Base-by-base conservation (phyloP, 2,113 vertebrate species). In the Myxocyprinus asiaticus region DNA sequence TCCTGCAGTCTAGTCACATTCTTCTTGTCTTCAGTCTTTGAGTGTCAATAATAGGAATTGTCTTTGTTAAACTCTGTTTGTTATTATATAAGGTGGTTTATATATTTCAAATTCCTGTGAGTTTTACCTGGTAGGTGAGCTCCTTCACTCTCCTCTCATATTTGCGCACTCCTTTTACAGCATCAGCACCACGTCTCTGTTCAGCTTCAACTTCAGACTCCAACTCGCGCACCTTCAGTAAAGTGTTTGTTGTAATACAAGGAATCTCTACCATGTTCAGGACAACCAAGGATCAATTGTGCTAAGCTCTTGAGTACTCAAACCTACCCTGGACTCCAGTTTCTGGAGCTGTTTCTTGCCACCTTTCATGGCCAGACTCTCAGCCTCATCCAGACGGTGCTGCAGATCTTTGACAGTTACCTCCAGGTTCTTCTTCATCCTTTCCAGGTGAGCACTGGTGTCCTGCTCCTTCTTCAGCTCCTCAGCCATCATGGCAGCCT, bases 341-440 rank as follows among this genome's bases (percentile, higher is more conserved):
- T 48, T 48, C 47, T 48, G 47, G 47, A 48, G 47, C 3, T 48
- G 47, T 48, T 48, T 48, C 47, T 48, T 48, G 5, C 47, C 47
- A 0, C 47, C 47, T 48, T 48, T 48, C 47, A 95, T 88, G 14
- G 92, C 93, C 81, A 90, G 77, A 15, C 92, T 95, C 84, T 97
- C 95, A 42, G 95, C 95, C 10, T 96, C 96, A 81, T 97, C 96
- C 12, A 98, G 92, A 9, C 94, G 94, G 78, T 96, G 95, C 78
- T 90, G 90, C 79, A 93, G 88, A 84, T 91, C 91, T 70, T 92
- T 92, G 75, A 92, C 90, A 3, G 92, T 92, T 67, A 91, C 77
- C 86, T 97, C 96, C 93, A 94, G 91, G 93, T 97, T 97, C 93
- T 96, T 98, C 93, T 95, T 98, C 96, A 97, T 97, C 62, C 95